Percentiles rank a stretch among this genome's conserved stretches.
Conservation (phyloP, 2,113 vertebrate species). For the Platysternon megacephalum region DNA sequence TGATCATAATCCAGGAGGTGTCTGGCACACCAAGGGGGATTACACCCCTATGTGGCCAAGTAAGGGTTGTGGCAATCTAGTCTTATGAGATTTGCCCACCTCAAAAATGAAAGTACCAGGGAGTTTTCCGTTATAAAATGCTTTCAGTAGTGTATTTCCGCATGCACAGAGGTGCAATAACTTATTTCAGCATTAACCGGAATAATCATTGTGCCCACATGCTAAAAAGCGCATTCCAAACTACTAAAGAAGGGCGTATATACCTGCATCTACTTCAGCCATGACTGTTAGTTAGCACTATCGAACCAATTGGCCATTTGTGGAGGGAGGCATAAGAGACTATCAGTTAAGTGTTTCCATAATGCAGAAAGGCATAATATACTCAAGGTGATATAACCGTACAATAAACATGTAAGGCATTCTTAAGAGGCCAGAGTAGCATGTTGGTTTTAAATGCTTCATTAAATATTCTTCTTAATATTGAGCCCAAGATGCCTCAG, state of each 20-base stretch:
- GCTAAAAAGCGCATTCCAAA: not conserved
- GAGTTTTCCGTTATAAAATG: not conserved
- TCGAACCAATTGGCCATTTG: not conserved
- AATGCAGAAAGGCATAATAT: not conserved
- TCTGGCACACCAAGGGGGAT: not conserved
- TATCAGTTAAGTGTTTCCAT: not conserved
- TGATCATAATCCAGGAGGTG: not conserved
- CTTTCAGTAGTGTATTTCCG: not conserved
- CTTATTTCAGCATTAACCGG: not conserved
- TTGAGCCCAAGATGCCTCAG: not conserved
- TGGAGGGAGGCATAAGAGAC: not conserved
- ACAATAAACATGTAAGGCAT: not conserved
- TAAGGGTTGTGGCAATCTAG: not conserved
- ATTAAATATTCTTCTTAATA: not conserved
- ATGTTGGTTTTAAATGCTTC: not conserved
- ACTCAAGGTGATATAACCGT: not conserved
- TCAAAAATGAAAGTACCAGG: not conserved
- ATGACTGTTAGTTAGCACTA: accelerated
- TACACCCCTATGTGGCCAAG: not conserved
- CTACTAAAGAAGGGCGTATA: not conserved
- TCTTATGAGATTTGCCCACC: not conserved
- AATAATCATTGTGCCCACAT: not conserved
- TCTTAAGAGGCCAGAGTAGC: not conserved
- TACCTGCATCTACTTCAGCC: not conserved
- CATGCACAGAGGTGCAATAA: accelerated